Base-by-base conservation (phyloP, 2,888 invertebrate genomes). In the Yponomeuta sedellus region DNA sequence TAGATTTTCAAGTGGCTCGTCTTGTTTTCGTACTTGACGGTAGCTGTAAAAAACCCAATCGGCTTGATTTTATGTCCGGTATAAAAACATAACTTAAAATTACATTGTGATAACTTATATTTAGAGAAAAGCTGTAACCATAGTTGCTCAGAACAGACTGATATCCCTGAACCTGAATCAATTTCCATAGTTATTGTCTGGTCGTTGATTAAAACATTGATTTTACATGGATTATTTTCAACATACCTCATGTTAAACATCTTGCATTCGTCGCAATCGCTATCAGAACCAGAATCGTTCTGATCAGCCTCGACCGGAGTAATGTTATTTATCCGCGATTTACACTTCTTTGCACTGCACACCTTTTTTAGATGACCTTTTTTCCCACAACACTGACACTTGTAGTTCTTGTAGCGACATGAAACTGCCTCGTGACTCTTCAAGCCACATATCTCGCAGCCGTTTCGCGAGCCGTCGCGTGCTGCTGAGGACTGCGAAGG, bases 21-120 rank as follows among this genome's bases (percentile, higher is more conserved):
- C 20, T 25, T 10, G 10, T 65, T 61, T 63, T 70, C 67, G 44
- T 66, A 71, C 6, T 11, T 66, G 2, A 39, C 62, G n/a, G 66
- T n/a, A 6, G 61, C 40, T 0, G 3, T 22, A 64, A 73, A 70
- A 67, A 65, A 71, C 1, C 72, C 71, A 10, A 70, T n/a, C 0
- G 72, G 72, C 0, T 67, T 61, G 34, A 72, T 72, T 71, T 71
- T 71, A 66, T 72, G 71, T 34, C 72, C 71, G n/a, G 69, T 68
- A 61, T 73, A 71, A 4, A 72, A 67, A 65, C 73, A 73, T 66
- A 73, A 69, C 67, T 66, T 73, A 19, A 71, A 39, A 61, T 67
- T 52, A 61, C 69, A 66, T 25, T 61, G 10, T 12, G 20, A 25
- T 61, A 61, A 61, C 22, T 22, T 22, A 20, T 2, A 22, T 44